These are phyloP conservation scores for Cephus runcator DNA, from an alignment of 2,888 invertebrate genomes.

Conservation along the genomic window DNA sequence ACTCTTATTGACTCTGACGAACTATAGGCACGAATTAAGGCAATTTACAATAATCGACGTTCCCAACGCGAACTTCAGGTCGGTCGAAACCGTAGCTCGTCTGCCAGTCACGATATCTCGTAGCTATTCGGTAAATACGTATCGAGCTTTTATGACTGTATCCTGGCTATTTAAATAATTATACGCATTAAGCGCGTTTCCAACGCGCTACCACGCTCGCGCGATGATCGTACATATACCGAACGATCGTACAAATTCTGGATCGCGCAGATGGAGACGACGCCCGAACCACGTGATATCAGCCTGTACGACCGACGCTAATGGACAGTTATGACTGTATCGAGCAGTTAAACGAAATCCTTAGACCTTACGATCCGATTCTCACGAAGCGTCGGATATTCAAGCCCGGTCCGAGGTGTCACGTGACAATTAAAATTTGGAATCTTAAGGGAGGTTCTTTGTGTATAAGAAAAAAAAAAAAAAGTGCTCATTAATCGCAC, in stretches of 20 bases:
- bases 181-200: background rate
- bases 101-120: no score
- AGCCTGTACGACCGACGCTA: background rate
- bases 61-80: background rate
- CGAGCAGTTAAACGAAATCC: background rate
- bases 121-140: background rate
- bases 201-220: background rate
- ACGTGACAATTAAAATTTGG: background rate
- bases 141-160: background rate
- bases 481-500: background rate
- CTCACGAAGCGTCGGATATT: background rate
- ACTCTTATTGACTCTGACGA: background rate
- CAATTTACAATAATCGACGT: background rate
- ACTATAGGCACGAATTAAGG: background rate
- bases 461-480: background rate
- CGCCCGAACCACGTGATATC: background rate
- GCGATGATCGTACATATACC: background rate
- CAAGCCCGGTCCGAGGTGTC: background rate
- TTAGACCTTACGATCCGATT: background rate
- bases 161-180: conserved; percentile 1
- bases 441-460: background rate
- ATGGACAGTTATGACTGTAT: background rate
- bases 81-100: no score
- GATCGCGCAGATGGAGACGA: background rate
- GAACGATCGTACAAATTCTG: background rate